phyloP scores from a whole-genome alignment of 2,888 invertebrate species.

The Subacronicta megacephala region DNA sequence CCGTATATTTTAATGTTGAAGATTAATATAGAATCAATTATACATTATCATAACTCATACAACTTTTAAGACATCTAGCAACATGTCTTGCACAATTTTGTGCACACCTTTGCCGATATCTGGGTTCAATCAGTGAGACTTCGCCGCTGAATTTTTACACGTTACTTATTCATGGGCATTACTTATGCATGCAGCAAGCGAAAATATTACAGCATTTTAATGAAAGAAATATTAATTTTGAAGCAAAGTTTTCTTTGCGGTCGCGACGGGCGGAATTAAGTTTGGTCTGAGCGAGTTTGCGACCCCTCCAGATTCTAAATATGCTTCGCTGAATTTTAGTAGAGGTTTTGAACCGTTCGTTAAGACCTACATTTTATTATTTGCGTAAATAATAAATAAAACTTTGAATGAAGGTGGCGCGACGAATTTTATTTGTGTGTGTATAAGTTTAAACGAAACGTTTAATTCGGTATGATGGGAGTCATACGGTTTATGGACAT shows the following conservation, averaged over 20 bases:
- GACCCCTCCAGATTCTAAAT: conserved; percentile 55
- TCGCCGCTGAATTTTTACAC: conserved; percentile 78
- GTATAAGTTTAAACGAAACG: no score
- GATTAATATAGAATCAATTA: no score
- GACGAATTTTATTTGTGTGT: no score
- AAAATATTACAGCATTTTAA: conserved; percentile 90
- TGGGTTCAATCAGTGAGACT: conserved; percentile 68
- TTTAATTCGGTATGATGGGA: no score
- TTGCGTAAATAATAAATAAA: conserved; percentile 50
- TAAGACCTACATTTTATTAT: conserved; percentile 62
- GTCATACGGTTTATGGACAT: no score
- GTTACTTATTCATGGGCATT: conserved; percentile 88
- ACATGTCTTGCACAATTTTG: conserved; percentile 11
- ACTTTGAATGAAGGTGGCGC: no score
- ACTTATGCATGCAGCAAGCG: conserved; percentile 90
- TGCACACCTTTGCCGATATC: conserved; percentile 48
- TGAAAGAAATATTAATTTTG: conserved; percentile 90
- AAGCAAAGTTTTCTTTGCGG: conserved; percentile 87
- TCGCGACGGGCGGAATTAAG: conserved; percentile 80
- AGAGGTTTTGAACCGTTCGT: conserved; percentile 55
- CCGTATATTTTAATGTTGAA: no score
- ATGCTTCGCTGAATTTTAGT: conserved; percentile 67
- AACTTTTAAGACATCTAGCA: conserved; percentile 4
- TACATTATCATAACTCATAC: background rate
- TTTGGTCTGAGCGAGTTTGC: conserved; percentile 60